These are phyloP conservation scores for Entelurus aequoreus DNA, from an alignment of 2,113 vertebrate genomes.

Conservation along the genomic window DNA sequence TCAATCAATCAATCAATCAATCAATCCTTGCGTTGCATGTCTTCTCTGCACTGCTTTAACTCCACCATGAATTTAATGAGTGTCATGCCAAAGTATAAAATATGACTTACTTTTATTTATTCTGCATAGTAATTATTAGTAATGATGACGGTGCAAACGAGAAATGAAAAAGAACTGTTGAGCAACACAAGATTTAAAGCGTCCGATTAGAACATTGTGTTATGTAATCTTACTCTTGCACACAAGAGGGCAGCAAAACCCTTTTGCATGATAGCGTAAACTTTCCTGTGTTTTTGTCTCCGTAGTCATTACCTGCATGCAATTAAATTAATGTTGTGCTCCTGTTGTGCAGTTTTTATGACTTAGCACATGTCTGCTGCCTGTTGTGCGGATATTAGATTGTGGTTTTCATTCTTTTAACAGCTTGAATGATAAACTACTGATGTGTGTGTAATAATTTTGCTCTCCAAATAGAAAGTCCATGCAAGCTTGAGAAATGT, in stretches of 20 bases:
- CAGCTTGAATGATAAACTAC: slow-evolving; percentile 10
- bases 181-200: too few species aligned
- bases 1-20: too few species aligned
- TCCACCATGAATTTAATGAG: too few species aligned
- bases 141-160: too few species aligned
- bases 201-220: too few species aligned
- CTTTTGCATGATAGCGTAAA: slow-evolving; percentile 16
- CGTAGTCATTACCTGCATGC: background rate
- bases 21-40: slow-evolving; percentile 26
- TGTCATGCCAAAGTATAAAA: too few species aligned
- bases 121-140: background rate
- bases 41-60: slow-evolving; percentile 2
- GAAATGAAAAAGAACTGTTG: too few species aligned
- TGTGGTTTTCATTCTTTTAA: background rate
- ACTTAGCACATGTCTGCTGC: too few species aligned
- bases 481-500: slow-evolving; percentile 15
- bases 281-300: background rate
- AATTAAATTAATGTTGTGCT: background rate
- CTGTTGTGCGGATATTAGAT: slow-evolving; percentile 12
- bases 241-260: slow-evolving; percentile 63
- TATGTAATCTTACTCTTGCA: background rate
- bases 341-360: background rate
- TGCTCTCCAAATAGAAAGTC: slow-evolving; percentile 10
- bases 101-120: background rate
- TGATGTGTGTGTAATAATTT: background rate